Evolutionary conservation across 1,140 invertebrate species (phyloP), one percentile per base, ranked within the genome.

Genomic region (Dysdera silvatica): DNA sequence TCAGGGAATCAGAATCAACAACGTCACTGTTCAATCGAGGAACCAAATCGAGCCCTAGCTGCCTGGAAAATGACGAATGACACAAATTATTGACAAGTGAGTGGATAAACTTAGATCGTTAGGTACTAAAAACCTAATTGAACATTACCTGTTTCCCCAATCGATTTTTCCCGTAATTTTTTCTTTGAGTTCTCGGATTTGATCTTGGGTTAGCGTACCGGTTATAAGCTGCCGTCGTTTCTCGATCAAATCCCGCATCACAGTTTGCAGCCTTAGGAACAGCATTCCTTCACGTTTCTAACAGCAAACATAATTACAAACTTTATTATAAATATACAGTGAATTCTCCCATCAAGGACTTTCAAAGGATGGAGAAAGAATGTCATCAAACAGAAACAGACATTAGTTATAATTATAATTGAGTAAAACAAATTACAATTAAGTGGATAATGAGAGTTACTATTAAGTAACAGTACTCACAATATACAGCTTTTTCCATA

Each of bases 161-260:
- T 96, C 92, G 45, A 97, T 88, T 77, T 93, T 92, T 28, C 84
- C 84, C 56, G 89, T 89, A 48, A 95, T 89, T 71, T 89, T 86
- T 59, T 89, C 78, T 74, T 91, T 88, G 10, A 95, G 72, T 70
- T 93, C 90, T 47, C 83, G 77, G 1, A 86, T 89, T 74, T 95
- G 91, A 73, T 95, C 92, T 68, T 88, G 86, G 0, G 92, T 94
- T 32, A 95, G 78, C 0, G 90, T 92, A 26, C 88, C 88, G 24
- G 85, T 86, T 24, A 95, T 79, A 2, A 96, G 80, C 70, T 89
- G 85, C 18, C 87, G 80, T 32, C 93, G 77, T 77, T 87, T 88
- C 69, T 90, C 86, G 51, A 94, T 80, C 67, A 97, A 77, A 68
- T 95, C 90, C 59, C 85, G 76, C 88, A 97, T 95, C 32, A 91